These are phyloP conservation scores for Phthorimaea operculella DNA, from an alignment of 1,140 invertebrate species.

Conservation along the genomic window DNA sequence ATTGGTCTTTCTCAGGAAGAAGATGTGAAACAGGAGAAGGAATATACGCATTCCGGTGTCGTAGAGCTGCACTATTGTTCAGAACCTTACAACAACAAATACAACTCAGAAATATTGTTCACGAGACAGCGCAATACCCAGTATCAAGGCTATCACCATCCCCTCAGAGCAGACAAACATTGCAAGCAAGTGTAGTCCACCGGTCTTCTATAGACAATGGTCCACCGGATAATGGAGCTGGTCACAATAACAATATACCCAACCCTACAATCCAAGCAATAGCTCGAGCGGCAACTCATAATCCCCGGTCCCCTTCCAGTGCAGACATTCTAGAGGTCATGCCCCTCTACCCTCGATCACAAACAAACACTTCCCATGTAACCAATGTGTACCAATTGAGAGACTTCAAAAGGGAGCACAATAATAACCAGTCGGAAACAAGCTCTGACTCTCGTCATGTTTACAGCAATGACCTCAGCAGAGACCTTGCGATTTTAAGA, in stretches of 20 bases:
- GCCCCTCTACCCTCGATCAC: slow-evolving; percentile 53
- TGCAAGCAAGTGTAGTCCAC: slow-evolving; percentile 55
- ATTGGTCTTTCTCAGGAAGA: slow-evolving; percentile 68
- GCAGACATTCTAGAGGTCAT: slow-evolving; percentile 66
- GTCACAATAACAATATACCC: slow-evolving; percentile 30
- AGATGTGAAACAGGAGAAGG: slow-evolving; percentile 91
- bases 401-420: slow-evolving; percentile 64
- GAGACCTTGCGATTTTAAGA: slow-evolving; percentile 56
- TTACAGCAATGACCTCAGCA: slow-evolving; percentile 57
- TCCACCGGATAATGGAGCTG: slow-evolving; percentile 29
- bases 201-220: slow-evolving; percentile 58
- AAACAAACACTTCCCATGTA: slow-evolving; percentile 48
- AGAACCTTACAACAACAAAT: slow-evolving; percentile 89
- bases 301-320: slow-evolving; percentile 68
- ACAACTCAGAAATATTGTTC: slow-evolving; percentile 70
- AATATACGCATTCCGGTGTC: slow-evolving; percentile 95
- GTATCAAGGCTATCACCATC: slow-evolving; percentile 52
- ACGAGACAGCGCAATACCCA: slow-evolving; percentile 70
- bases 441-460: slow-evolving; percentile 39
- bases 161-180: slow-evolving; percentile 49
- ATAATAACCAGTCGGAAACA: slow-evolving; percentile 59
- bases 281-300: slow-evolving; percentile 44
- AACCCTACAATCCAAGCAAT: slow-evolving; percentile 29
- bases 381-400: slow-evolving; percentile 64
- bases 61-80: slow-evolving; percentile 90